A percentile compares a stretch with the other conserved stretches of the same genome.
Evolutionary conservation across 2,888 invertebrate genomes (phyloP).

Genomic region (Drosophila mulleri): DNA sequence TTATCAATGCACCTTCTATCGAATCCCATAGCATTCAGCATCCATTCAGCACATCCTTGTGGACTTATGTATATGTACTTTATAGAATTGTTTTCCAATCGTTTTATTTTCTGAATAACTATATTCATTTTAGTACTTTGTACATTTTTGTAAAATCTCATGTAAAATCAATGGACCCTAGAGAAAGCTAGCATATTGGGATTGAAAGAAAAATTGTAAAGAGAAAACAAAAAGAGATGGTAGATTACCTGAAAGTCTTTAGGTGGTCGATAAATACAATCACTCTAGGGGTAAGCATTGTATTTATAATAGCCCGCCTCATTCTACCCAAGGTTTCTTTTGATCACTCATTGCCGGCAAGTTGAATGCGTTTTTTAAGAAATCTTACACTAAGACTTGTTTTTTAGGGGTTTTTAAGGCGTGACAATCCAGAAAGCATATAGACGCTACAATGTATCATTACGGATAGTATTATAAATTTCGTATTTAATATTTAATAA

Average conservation of each 20-base stretch:
- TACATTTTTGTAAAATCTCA: too few relatives aligned
- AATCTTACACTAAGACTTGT: neutral
- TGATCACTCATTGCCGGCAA: neutral
- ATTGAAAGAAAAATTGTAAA: too few relatives aligned
- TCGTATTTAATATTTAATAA: neutral
- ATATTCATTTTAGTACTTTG: too few relatives aligned
- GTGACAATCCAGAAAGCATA: neutral
- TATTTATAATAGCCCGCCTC: neutral
- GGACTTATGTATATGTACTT: too few relatives aligned
- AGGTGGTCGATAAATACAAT: slow-evolving; percentile 9
- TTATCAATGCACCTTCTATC: too few relatives aligned
- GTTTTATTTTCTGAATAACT: too few relatives aligned
- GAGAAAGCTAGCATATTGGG: too few relatives aligned
- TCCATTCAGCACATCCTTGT: too few relatives aligned
- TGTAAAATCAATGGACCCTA: too few relatives aligned
- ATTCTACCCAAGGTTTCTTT: rapidly evolving
- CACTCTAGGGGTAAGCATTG: neutral
- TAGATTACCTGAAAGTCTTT: neutral
- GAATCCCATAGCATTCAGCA: too few relatives aligned
- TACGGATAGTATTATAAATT: neutral
- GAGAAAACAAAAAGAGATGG: neutral
- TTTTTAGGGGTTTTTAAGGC: neutral
- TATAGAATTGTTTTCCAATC: too few relatives aligned
- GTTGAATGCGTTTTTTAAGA: neutral
- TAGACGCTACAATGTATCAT: neutral